Conservation (phyloP, 1,140 invertebrate genomes). For the Aphelenchoides fujianensis region DNA sequence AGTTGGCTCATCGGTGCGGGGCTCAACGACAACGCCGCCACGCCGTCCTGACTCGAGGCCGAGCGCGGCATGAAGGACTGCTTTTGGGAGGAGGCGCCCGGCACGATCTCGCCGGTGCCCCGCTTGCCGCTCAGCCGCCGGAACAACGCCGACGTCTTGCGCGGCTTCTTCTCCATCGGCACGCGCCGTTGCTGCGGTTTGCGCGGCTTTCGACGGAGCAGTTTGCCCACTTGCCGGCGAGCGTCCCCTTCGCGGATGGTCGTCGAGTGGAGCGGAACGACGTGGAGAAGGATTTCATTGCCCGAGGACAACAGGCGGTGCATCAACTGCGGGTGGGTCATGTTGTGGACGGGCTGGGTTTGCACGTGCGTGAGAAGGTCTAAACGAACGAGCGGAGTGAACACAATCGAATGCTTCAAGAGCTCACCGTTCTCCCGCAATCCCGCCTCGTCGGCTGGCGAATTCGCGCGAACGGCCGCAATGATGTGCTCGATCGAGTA, state of each 20-base stretch:
- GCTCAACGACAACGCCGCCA: conserved; percentile 15
- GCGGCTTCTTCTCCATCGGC: conserved; percentile 48
- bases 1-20: conserved; percentile 18
- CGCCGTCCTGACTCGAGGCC: conserved; percentile 56
- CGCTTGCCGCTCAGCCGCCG: conserved; percentile 57
- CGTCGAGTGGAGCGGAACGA: conserved; percentile 50
- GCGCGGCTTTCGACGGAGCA: conserved; percentile 45
- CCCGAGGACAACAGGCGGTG: conserved; percentile 57
- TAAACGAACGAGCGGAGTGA: too few species aligned
- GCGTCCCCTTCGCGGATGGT: conserved; percentile 57
- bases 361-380: conserved; percentile 60
- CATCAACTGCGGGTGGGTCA: conserved; percentile 62
- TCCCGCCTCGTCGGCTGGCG: conserved; percentile 55
- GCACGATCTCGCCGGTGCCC: conserved; percentile 54
- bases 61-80: conserved; percentile 61
- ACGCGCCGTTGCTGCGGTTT: conserved; percentile 22
- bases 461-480: conserved; percentile 50
- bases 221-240: conserved; percentile 50
- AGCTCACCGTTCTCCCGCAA: conserved; percentile 43
- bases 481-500: conserved; percentile 62
- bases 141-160: conserved; percentile 55
- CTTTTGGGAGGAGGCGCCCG: conserved; percentile 59
- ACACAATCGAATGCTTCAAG: not conserved
- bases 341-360: conserved; percentile 58
- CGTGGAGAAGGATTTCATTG: conserved; percentile 52